Conservation (phyloP, 2,888 invertebrate genomes). For the Acanthosoma haemorrhoidale region DNA sequence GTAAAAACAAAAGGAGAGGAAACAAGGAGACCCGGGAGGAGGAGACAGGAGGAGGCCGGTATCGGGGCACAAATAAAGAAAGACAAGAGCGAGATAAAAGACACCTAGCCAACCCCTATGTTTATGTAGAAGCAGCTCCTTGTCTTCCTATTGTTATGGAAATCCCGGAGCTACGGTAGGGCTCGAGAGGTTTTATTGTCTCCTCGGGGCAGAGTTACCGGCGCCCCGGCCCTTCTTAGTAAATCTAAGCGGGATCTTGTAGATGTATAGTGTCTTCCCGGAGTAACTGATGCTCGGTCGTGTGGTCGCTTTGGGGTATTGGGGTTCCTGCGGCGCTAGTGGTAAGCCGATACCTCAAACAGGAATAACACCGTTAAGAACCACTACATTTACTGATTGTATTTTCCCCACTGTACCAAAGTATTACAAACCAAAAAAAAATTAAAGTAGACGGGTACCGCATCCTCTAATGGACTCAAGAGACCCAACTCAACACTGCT, state of each 20-base stretch:
- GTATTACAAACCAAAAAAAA: too few relatives aligned
- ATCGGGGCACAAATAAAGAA: slow-evolving; percentile 1
- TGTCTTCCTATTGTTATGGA: slow-evolving; percentile 25
- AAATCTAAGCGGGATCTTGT: background rate
- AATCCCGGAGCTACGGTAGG: background rate
- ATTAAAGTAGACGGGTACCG: too few relatives aligned
- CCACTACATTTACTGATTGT: too few relatives aligned
- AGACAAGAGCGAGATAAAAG: background rate
- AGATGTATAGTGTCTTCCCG: background rate
- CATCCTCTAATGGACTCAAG: too few relatives aligned
- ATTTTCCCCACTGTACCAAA: too few relatives aligned
- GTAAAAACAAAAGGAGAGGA: too few relatives aligned
- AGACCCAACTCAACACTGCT: too few relatives aligned
- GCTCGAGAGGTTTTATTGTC: slow-evolving; percentile 16
- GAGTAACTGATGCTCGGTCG: background rate
- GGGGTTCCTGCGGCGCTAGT: background rate
- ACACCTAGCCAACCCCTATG: slow-evolving; percentile 11
- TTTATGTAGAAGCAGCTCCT: slow-evolving; percentile 18
- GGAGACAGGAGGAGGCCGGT: too few relatives aligned
- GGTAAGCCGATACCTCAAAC: too few relatives aligned
- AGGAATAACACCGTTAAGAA: too few relatives aligned
- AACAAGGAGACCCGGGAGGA: too few relatives aligned
- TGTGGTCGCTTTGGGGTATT: background rate
- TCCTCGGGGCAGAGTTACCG: background rate
- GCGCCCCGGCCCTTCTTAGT: background rate